Evolutionary conservation across 2,888 invertebrate genomes (phyloP), one percentile per base, ranked within the genome.

Genomic region (Diplolepis rosae): DNA sequence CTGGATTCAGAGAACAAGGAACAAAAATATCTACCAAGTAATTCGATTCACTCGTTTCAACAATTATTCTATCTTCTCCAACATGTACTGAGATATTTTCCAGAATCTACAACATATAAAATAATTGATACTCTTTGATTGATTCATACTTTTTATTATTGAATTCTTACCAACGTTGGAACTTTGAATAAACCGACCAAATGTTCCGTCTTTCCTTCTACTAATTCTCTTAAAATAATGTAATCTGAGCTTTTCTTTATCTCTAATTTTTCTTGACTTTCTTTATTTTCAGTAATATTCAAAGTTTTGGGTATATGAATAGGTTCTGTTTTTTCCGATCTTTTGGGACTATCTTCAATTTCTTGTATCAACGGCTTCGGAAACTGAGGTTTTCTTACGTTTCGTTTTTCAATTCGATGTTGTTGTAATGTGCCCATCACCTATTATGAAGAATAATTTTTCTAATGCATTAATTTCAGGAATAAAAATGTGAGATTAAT

Each of bases 371-470:
- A 84, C 2, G 90, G 90, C 5, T 89, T 83, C 61, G 88, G 89
- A 45, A 85, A 79, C 75, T 88, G 87, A 74, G 89, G 88, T 39
- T 89, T 90, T 77, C 91, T 91, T 0, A 93, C 90, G 83, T 94
- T 93, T 65, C 93, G 91, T 79, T 94, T 92, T 84, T 94, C 93
- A 78, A 95, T 93, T 81, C 93, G 92, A 86, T 96, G 95, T 35
- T 92, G 90, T 74, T 94, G 93, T 32, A 96, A 88, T 54, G 91
- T 92, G 2, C 96, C 96, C 84, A 94, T 92, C 24, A 92, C 92
- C 87, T 87, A 28, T 18, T 15, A 24, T 27, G 27, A n/a, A 39
- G 18, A 18, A 15, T 65, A 35, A 32, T 28, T 28, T 7, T 11
- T 11, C 18, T 35, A 27, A 54, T 5, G 7, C 22, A 22, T 48